A percentile compares a stretch with the other conserved stretches of the same genome.
These are phyloP conservation scores for Mormyrus proboscirostris DNA, from an alignment of 2,797 vertebrate genomes.

Conservation along the genomic window DNA sequence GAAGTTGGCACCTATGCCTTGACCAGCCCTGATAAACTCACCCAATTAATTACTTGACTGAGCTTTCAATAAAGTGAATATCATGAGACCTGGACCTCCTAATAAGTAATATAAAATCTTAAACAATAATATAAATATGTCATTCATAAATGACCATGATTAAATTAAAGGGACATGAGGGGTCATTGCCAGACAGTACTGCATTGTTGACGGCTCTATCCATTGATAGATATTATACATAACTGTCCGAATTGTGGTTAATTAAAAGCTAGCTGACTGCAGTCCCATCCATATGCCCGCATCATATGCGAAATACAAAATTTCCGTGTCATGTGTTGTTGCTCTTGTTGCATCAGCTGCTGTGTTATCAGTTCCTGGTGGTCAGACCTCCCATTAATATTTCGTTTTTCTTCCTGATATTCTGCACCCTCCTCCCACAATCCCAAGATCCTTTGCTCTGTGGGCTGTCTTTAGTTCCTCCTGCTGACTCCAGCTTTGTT, in stretches of 20 bases:
- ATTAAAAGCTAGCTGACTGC: background rate
- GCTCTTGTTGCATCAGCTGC: slow-evolving; percentile 24
- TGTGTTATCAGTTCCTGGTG: slow-evolving; percentile 31
- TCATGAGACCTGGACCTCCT: background rate
- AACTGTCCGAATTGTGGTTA: background rate
- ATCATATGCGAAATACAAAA: background rate
- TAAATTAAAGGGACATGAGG: background rate
- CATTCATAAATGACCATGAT: background rate
- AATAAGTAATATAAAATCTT: background rate
- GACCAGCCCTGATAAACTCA: background rate
- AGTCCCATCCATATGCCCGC: background rate
- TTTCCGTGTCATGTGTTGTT: slow-evolving; percentile 27
- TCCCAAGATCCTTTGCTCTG: slow-evolving; percentile 88
- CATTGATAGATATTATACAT: background rate
- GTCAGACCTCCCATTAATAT: slow-evolving; percentile 46
- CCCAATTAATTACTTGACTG: background rate
- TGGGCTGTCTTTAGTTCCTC: slow-evolving; percentile 91
- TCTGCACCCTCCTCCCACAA: slow-evolving; percentile 39
- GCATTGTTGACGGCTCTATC: background rate
- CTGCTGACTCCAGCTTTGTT: slow-evolving; percentile 93
- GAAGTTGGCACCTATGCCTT: background rate
- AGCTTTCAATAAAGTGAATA: background rate
- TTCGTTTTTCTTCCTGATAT: slow-evolving; percentile 28
- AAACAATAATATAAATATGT: background rate
- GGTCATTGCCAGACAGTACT: background rate